Base-by-base conservation (phyloP, 37 sponge, comb jelly and placozoan genomes). In the Eunapius fragilis region DNA sequence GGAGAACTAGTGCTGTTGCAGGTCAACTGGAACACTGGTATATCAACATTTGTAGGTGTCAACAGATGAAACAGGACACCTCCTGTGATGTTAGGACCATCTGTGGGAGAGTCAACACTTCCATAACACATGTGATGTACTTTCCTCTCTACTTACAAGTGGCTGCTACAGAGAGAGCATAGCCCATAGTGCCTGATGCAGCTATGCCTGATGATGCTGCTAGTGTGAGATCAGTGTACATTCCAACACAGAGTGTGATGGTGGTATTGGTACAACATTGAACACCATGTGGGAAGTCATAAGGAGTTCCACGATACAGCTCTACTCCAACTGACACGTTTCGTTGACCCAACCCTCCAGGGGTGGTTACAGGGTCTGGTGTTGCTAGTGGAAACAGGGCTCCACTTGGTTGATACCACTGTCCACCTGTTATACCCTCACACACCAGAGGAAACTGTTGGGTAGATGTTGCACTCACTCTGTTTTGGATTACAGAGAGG, bases 21-120 rank as follows among this genome's bases (percentile, higher is more conserved):
- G 35, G 26, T 77, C 34, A 77, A 45, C 26, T 34, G 34, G 78
- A 77, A 77, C 26, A 77, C 78, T 77, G 78, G 78, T 41, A 48
- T 47, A 77, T 31, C 35, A 77, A 34, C 78, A 35, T 35, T 41
- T 37, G 41, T 77, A 36, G 34, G 31, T 35, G 78, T 77, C 41
- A 45, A 77, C 41, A 77, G 32, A 11, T 41, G 78, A 35, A 45
- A 77, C 26, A n/a, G 37, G 27, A 27, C 27, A 37, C 34, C 37
- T 27, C 26, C 35, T 35, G 26, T 45, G 27, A 45, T 45, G 27
- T 77, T 45, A 77, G 78, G 78, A 77, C 78, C 78, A 77, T 31
- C 78, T 77, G 36, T 36, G 37, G 37, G 37, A 77, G 32, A 35
- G 37, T 27, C 26, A 36, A 27, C 34, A 58, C 58, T 58, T 58